Evolutionary conservation across 2,888 invertebrate genomes (phyloP).

Genomic region (Blera fallax): DNA sequence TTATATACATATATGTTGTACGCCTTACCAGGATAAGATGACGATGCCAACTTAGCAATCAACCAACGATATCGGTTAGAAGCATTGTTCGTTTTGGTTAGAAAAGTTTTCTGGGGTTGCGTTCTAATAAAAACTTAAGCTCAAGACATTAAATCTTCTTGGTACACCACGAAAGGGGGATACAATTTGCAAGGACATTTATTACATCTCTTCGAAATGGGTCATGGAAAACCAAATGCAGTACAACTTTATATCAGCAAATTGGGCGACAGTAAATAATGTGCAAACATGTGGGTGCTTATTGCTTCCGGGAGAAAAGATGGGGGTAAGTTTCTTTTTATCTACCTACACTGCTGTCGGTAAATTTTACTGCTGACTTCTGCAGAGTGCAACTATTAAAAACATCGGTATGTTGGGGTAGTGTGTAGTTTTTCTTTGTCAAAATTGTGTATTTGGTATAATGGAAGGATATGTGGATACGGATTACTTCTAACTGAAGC

Average conservation of each 20-base stretch:
- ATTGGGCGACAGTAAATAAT: neutral
- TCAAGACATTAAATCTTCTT: neutral
- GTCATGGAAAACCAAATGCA: neutral
- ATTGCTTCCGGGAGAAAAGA: neutral
- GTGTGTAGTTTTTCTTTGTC: too few relatives aligned
- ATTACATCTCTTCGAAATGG: neutral
- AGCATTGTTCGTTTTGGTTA: neutral
- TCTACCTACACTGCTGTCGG: neutral
- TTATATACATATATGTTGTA: too few relatives aligned
- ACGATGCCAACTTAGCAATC: neutral
- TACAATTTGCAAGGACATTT: conserved; percentile 9
- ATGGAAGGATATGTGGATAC: too few relatives aligned
- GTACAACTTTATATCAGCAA: neutral
- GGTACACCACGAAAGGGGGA: neutral
- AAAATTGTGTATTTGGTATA: too few relatives aligned
- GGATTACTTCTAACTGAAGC: too few relatives aligned
- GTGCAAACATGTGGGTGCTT: neutral
- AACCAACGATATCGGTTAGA: neutral
- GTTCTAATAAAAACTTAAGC: neutral
- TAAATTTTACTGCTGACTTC: neutral
- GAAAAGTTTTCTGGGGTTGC: neutral
- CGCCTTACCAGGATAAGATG: too few relatives aligned
- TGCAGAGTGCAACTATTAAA: neutral
- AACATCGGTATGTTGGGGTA: neutral
- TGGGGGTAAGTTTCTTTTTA: neutral